These are phyloP conservation scores for Tadarida brasiliensis DNA, from an alignment of 2,797 vertebrate species.

Conservation along the genomic window DNA sequence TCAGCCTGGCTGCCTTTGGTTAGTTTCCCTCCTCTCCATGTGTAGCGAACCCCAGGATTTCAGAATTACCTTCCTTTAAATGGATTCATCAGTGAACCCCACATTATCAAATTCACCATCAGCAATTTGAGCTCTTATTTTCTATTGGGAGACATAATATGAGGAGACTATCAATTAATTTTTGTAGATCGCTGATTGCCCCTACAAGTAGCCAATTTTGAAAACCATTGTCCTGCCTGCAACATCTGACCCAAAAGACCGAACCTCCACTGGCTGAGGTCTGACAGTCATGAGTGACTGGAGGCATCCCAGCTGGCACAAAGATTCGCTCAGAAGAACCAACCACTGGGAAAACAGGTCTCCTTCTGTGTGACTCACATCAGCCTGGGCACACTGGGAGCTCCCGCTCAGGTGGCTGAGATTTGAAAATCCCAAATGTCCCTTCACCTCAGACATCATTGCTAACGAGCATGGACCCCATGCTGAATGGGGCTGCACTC, in stretches of 20 bases:
- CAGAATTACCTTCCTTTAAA: not conserved
- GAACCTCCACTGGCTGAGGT: not conserved
- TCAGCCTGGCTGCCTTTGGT: not conserved
- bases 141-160: not conserved
- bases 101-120: not conserved
- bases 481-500: fast-evolving
- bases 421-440: not conserved
- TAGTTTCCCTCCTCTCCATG: not conserved
- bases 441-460: fast-evolving
- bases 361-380: not conserved
- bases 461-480: not conserved
- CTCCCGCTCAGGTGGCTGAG: not conserved
- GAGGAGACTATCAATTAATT: not conserved
- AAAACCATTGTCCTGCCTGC: not conserved
- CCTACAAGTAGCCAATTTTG: not conserved
- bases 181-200: not conserved
- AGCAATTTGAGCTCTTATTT: not conserved
- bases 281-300: not conserved
- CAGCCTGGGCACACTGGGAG: not conserved
- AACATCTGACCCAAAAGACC: not conserved
- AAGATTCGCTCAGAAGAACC: not conserved
- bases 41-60: not conserved
- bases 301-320: not conserved
- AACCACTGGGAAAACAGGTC: not conserved
- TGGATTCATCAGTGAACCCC: not conserved